Percentiles rank a stretch among this genome's conserved stretches.
These are phyloP conservation scores for Diplodus sargus DNA, from an alignment of 2,797 vertebrate species.

Conservation along the genomic window DNA sequence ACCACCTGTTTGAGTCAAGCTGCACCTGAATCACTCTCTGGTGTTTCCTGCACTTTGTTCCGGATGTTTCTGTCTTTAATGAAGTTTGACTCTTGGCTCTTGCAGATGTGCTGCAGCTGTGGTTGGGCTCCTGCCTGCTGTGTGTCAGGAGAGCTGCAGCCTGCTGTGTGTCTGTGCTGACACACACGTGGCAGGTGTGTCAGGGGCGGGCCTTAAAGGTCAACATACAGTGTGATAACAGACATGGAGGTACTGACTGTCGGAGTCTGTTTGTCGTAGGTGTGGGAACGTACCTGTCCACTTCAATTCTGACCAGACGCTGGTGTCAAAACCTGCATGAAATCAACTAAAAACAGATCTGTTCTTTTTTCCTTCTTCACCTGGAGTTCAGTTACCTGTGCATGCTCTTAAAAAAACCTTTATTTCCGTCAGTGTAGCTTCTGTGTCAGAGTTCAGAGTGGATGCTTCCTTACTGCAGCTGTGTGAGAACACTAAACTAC, in stretches of 20 bases:
- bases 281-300: neutral
- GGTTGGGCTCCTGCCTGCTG: conserved; percentile 75
- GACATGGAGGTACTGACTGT: conserved; percentile 26
- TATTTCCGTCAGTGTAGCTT: neutral
- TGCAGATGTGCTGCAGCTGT: conserved; percentile 85
- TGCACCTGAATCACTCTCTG: neutral
- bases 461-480: too few species aligned
- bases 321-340: neutral
- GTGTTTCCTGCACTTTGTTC: neutral
- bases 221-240: neutral
- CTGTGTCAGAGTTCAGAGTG: neutral
- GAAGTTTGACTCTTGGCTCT: conserved; percentile 1
- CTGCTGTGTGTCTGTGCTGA: conserved; percentile 80
- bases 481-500: too few species aligned
- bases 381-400: neutral
- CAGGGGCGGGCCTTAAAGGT: conserved; percentile 71
- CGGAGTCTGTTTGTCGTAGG: neutral
- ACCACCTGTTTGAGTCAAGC: too few species aligned
- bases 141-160: conserved; percentile 76
- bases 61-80: neutral
- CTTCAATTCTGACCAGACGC: neutral
- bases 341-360: too few species aligned
- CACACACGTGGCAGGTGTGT: conserved; percentile 67
- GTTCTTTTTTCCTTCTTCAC: neutral
- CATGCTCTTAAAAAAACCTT: neutral